Percentiles rank a stretch among this genome's conserved stretches.
phyloP scores from a whole-genome alignment of 30 jellyfish, hydroid and myxozoan genomes.

The Chrysaora quinquecirrha region DNA sequence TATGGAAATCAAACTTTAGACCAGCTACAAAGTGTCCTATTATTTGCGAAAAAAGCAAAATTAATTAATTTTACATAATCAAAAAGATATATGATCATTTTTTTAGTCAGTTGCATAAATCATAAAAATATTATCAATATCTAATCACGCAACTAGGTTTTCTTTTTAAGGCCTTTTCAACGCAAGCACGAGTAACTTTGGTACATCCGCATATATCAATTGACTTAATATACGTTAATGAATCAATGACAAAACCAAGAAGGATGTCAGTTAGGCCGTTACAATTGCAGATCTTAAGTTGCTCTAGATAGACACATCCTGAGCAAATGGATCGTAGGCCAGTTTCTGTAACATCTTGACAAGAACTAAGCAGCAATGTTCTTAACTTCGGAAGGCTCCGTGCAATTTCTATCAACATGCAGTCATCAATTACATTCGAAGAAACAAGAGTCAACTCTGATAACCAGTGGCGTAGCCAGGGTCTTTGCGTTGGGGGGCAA shows the following conservation, averaged over 20 bases:
- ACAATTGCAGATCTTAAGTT: constrained; percentile 43
- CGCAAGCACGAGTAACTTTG: constrained; percentile 14
- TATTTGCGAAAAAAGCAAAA: too few relatives aligned
- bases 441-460: constrained; percentile 35
- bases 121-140: constrained; percentile 2
- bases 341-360: constrained; percentile 22
- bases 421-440: constrained; percentile 14
- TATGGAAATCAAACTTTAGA: too few relatives aligned
- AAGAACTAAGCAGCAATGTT: constrained; percentile 37
- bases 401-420: constrained; percentile 27
- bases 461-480: too few relatives aligned
- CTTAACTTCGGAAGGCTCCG: constrained; percentile 30
- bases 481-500: too few relatives aligned
- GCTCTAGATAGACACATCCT: neutral
- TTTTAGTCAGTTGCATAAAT: too few relatives aligned
- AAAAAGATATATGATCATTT: too few relatives aligned
- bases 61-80: too few relatives aligned
- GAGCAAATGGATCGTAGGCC: constrained; percentile 24
- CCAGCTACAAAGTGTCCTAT: too few relatives aligned
- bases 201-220: constrained; percentile 43
- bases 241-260: constrained; percentile 7
- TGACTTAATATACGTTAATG: neutral
- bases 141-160: constrained; percentile 36
- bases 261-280: constrained; percentile 11
- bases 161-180: neutral